Percentiles rank a stretch among this genome's conserved stretches.
phyloP scores from a whole-genome alignment of 1,140 invertebrate species.

The Heliconius eleuchia region DNA sequence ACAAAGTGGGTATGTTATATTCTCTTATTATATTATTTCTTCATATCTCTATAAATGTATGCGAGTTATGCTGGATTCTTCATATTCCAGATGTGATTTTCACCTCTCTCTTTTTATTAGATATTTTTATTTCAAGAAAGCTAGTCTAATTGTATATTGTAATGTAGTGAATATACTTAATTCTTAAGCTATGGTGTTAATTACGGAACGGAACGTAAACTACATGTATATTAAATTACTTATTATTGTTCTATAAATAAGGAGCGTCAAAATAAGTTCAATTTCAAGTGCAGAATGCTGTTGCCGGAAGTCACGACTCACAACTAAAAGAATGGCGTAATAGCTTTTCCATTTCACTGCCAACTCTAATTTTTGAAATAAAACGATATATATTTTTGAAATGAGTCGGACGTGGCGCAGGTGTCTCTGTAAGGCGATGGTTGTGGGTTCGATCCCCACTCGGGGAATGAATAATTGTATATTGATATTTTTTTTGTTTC shows the following conservation, averaged over 20 bases:
- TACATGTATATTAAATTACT: neutral
- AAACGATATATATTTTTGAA: neutral
- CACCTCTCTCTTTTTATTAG: no score
- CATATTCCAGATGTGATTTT: no score
- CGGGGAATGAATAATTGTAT: no score
- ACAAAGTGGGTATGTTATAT: no score
- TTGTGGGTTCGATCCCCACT: no score
- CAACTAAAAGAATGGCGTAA: constrained; percentile 14
- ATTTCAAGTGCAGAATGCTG: constrained; percentile 3
- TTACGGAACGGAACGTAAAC: neutral
- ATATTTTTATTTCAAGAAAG: no score
- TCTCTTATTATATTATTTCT: no score
- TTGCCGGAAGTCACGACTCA: constrained; percentile 25
- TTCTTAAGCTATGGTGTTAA: neutral
- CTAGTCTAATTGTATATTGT: neutral
- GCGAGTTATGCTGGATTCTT: no score
- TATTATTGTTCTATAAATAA: constrained; percentile 35
- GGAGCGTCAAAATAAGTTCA: constrained; percentile 29
- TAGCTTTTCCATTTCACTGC: constrained; percentile 11
- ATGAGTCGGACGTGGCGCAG: neutral
- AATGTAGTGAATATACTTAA: neutral
- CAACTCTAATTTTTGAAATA: neutral
- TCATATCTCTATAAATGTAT: no score
- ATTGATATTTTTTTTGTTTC: no score
- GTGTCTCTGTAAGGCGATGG: no score